These are phyloP conservation scores for Mamestra brassicae DNA, from an alignment of 2,888 invertebrate genomes.

Conservation along the genomic window DNA sequence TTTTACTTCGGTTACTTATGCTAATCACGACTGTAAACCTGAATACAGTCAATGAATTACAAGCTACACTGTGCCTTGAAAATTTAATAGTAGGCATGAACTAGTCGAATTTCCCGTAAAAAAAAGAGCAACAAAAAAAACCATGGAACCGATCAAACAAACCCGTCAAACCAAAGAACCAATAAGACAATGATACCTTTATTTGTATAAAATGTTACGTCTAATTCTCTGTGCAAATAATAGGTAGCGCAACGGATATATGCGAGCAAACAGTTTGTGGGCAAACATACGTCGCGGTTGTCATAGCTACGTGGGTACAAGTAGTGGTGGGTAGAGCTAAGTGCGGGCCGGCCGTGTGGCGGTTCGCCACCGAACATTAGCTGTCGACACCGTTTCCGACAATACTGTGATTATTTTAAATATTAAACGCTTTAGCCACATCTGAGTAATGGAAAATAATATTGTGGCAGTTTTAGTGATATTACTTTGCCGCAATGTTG, in stretches of 20 bases:
- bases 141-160: slow-evolving; percentile 33
- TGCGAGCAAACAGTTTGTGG: slow-evolving; percentile 81
- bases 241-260: slow-evolving; percentile 79
- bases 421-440: slow-evolving; percentile 62
- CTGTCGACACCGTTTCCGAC: slow-evolving; percentile 68
- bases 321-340: slow-evolving; percentile 38
- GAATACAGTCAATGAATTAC: no score
- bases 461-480: slow-evolving; percentile 56
- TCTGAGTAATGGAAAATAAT: slow-evolving; percentile 62
- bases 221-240: slow-evolving; percentile 83
- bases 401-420: slow-evolving; percentile 70
- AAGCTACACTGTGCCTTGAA: neutral
- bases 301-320: slow-evolving; percentile 56
- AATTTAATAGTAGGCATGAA: neutral
- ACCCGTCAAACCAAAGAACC: slow-evolving; percentile 30
- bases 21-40: neutral
- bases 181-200: slow-evolving; percentile 54
- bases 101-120: neutral
- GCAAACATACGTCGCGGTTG: slow-evolving; percentile 75
- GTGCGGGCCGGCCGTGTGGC: slow-evolving; percentile 71
- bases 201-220: slow-evolving; percentile 75
- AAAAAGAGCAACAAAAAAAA: neutral
- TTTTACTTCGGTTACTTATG: neutral
- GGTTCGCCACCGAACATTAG: slow-evolving; percentile 71
- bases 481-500: slow-evolving; percentile 46